Evolutionary conservation across 2,797 vertebrate genomes (phyloP).

Genomic region (Labeo calbasu): DNA sequence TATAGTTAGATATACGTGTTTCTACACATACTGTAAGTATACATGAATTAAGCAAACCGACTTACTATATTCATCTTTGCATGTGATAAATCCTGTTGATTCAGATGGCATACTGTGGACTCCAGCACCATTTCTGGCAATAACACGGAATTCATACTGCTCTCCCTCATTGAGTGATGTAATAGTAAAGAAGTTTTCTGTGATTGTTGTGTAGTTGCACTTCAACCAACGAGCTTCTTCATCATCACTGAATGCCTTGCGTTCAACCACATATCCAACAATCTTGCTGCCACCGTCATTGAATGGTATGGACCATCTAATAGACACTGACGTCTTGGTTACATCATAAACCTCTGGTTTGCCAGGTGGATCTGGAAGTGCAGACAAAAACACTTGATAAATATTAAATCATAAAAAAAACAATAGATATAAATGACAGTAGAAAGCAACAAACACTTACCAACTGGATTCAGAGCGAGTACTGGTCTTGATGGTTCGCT

Average conservation of each 20-base stretch:
- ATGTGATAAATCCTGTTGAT: constrained; percentile 90
- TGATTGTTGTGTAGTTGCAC: constrained; percentile 96
- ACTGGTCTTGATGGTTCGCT: constrained; percentile 95
- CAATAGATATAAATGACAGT: background rate
- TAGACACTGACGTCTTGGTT: constrained; percentile 87
- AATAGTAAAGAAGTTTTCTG: constrained; percentile 92
- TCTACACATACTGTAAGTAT: background rate
- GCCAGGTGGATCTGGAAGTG: constrained; percentile 87
- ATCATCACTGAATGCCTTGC: constrained; percentile 87
- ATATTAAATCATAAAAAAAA: constrained; percentile 15
- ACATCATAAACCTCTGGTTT: constrained; percentile 95
- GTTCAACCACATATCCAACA: constrained; percentile 92
- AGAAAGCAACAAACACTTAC: constrained; percentile 73
- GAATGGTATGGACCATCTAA: constrained; percentile 90
- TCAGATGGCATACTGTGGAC: constrained; percentile 94
- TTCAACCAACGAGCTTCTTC: constrained; percentile 96
- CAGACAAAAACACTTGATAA: constrained; percentile 31
- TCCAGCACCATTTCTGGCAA: constrained; percentile 93
- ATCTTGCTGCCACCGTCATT: constrained; percentile 96
- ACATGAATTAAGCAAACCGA: constrained; percentile 11
- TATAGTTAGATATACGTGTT: background rate
- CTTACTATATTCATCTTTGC: constrained; percentile 98
- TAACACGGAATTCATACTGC: constrained; percentile 89
- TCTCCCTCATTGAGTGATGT: constrained; percentile 88
- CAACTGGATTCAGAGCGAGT: constrained; percentile 95